Conservation (phyloP, 2,888 invertebrate genomes). For the Antheraea assamensis region DNA sequence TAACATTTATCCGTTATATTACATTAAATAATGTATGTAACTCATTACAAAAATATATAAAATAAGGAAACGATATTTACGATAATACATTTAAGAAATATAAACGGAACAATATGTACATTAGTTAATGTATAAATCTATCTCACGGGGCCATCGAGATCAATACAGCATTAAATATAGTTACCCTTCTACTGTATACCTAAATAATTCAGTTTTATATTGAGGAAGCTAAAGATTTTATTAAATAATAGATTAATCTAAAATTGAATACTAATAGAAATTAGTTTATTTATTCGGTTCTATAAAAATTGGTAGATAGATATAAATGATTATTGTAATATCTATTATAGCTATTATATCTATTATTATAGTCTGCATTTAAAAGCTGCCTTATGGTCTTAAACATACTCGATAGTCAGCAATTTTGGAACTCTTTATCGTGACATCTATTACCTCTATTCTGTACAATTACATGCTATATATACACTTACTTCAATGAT, state of each 20-base stretch:
- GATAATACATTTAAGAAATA: not conserved
- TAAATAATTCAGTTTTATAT: no score
- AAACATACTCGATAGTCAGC: not conserved
- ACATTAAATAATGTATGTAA: not conserved
- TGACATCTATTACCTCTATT: not conserved
- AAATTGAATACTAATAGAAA: not conserved
- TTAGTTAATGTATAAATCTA: not conserved
- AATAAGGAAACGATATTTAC: not conserved
- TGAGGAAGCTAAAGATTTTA: not conserved
- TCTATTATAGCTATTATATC: no score
- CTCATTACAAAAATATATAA: not conserved
- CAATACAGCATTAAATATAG: no score
- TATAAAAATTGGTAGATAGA: not conserved
- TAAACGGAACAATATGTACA: not conserved
- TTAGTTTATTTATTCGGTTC: not conserved
- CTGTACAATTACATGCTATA: not conserved
- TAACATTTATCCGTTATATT: not conserved
- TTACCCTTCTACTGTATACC: no score
- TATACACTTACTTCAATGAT: not conserved
- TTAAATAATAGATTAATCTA: not conserved
- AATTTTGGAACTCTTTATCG: not conserved
- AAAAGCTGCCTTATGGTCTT: not conserved
- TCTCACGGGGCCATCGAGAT: no score
- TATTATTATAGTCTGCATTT: no score
- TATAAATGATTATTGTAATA: no score